Evolutionary conservation across 2,797 vertebrate genomes (phyloP).

Genomic region (Allobates femoralis): DNA sequence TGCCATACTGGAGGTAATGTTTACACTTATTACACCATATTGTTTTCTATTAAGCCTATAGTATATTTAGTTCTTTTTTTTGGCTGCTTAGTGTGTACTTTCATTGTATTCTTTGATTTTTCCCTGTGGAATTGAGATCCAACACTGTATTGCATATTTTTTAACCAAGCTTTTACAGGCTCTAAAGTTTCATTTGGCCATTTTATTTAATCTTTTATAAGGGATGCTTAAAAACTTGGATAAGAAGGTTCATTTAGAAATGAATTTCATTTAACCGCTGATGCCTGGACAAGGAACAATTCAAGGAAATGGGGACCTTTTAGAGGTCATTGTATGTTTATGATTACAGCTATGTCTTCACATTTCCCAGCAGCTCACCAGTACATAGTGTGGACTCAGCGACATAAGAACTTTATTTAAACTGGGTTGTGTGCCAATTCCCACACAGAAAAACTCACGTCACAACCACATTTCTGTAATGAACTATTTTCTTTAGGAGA

Average conservation of each 20-base stretch:
- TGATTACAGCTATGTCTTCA: constrained; percentile 27
- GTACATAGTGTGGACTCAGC: constrained; percentile 9
- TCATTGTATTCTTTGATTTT: not conserved
- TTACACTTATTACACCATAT: no score
- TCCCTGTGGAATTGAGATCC: not conserved
- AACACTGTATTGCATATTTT: not conserved
- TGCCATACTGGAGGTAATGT: no score
- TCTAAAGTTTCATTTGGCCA: not conserved
- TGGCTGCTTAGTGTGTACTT: not conserved
- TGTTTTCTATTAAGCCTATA: no score
- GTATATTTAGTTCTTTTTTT: no score
- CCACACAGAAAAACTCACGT: constrained; percentile 27
- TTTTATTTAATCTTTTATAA: no score
- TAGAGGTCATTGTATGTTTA: constrained; percentile 57
- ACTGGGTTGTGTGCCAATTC: constrained; percentile 17
- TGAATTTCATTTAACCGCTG: not conserved
- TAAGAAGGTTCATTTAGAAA: not conserved
- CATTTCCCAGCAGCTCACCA: constrained; percentile 38
- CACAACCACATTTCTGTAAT: not conserved
- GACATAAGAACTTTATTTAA: constrained; percentile 25
- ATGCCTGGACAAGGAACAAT: constrained; percentile 49
- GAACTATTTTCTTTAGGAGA: not conserved
- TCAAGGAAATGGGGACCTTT: constrained; percentile 52
- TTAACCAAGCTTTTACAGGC: not conserved
- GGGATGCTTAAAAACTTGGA: not conserved